Base-by-base conservation (phyloP, 2,888 invertebrate genomes). In the Pinctada fucata region DNA sequence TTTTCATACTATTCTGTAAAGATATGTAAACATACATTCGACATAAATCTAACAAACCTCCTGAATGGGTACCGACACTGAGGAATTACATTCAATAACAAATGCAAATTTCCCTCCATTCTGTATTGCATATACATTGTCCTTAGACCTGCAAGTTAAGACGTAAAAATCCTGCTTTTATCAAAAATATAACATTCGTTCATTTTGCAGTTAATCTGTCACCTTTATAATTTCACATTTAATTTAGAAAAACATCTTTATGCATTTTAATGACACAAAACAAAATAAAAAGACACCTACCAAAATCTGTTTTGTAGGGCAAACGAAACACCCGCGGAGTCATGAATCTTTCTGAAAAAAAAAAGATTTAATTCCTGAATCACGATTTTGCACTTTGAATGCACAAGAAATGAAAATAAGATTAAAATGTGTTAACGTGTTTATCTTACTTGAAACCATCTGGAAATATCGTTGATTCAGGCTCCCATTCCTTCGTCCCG, bases 241-340 rank as follows among this genome's bases (percentile, higher is more conserved):
- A 31, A 31, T 31, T 31, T 31, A 31, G 31, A 31, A 31, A 31
- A 31, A 31, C 31, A 31, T 31, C 31, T 31, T 31, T 31, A 31
- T 31, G 31, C 31, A 31, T 31, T 31, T 31, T 31, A 31, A 31
- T 31, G 31, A 31, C 31, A 31, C 31, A 31, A 31, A 31, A 31
- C 31, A 31, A 31, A 0, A 31, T 31, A 31, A 31, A 31, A 31
- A 31, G 31, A n/a, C 31, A 45, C 51, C 51, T 16, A 71, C 85
- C 85, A 86, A 72, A 78, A 85, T 76, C 84, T 78, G 79, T 86
- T 86, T 58, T 85, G 84, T 1, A 79, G 82, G 6, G 80, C 83
- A 4, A 81, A 72, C 3, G 85, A 80, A 13, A 81, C 51, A 13
- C 71, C 52, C 31, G 31, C 31, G 1, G 31, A 31, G 31, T 31